phyloP scores from a whole-genome alignment of 2,888 invertebrate species.

The Sinhomidia bicolor region DNA sequence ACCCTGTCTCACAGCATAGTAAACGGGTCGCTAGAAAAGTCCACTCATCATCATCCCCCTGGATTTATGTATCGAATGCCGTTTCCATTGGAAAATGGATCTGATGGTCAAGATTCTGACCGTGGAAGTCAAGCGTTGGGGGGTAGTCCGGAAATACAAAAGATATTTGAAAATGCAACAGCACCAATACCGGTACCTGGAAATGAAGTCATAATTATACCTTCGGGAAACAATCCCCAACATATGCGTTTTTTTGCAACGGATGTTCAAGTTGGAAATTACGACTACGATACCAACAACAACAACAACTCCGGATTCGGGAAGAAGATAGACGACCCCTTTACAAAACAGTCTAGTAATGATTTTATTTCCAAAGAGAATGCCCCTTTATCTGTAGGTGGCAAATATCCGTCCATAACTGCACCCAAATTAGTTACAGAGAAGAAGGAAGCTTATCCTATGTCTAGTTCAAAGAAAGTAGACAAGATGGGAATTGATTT shows the following conservation, averaged over 20 bases:
- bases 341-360: neutral
- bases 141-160: neutral
- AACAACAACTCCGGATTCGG: neutral
- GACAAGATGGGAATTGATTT: neutral
- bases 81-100: neutral
- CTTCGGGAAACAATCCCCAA: too few relatives aligned
- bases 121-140: neutral
- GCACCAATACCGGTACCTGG: neutral
- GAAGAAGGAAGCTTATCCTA: neutral
- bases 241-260: neutral
- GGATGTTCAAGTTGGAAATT: constrained; percentile 26
- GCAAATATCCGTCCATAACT: neutral
- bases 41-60: constrained; percentile 19
- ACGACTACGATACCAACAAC: constrained; percentile 28
- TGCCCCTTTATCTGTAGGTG: neutral
- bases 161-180: neutral
- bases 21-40: neutral
- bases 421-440: neutral
- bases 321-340: neutral
- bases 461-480: neutral
- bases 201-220: neutral
- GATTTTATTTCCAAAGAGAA: neutral
- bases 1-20: neutral
- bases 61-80: neutral
- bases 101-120: neutral